Evolutionary conservation across 2,888 invertebrate genomes (phyloP).

Genomic region (Philereme vetulata): DNA sequence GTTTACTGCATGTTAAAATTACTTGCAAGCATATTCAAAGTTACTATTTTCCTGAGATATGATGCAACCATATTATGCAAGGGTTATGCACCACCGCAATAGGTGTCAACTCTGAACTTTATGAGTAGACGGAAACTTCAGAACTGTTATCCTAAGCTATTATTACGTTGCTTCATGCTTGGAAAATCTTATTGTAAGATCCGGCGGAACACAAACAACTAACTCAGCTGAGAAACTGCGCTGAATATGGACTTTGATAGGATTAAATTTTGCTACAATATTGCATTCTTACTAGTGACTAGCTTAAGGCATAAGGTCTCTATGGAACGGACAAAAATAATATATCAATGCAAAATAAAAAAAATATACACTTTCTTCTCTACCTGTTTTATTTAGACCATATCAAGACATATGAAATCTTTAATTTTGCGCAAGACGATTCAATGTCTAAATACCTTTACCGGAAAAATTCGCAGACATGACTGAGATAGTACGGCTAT

Average conservation of each 20-base stretch:
- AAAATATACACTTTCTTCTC: too few relatives aligned
- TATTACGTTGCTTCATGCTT: constrained; percentile 20
- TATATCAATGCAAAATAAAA: too few relatives aligned
- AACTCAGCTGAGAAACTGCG: constrained; percentile 28
- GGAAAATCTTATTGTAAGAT: constrained; percentile 14
- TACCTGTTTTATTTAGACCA: too few relatives aligned
- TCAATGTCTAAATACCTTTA: too few relatives aligned
- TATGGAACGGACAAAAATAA: too few relatives aligned
- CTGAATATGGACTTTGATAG: constrained; percentile 28
- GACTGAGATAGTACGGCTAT: too few relatives aligned
- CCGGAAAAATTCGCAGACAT: too few relatives aligned
- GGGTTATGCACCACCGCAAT: constrained; percentile 28
- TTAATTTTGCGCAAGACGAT: too few relatives aligned
- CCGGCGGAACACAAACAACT: constrained; percentile 24
- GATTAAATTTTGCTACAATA: constrained; percentile 32
- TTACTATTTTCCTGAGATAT: constrained; percentile 10
- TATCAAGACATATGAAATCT: too few relatives aligned
- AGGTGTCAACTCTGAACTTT: constrained; percentile 38
- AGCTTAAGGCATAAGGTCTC: not conserved
- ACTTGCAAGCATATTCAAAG: constrained; percentile 5
- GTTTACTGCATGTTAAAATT: constrained; percentile 5
- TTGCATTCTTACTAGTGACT: not conserved
- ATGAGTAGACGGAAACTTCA: constrained; percentile 29
- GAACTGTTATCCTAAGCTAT: constrained; percentile 25
- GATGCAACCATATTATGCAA: constrained; percentile 28